Evolutionary conservation across 1,140 invertebrate genomes (phyloP).

Genomic region (Neoseiulus cucumeris): DNA sequence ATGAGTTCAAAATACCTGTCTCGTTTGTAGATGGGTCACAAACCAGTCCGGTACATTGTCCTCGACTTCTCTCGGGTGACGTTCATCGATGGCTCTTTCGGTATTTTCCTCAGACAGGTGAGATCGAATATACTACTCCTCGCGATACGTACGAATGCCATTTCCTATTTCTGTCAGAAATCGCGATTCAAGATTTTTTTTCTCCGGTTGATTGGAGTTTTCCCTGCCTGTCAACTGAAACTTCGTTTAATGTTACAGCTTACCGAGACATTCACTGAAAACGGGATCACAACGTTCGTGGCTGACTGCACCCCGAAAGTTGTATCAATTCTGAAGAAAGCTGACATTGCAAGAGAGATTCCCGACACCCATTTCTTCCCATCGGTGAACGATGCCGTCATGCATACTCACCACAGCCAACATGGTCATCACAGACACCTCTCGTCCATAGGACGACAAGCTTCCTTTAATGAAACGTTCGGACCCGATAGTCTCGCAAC

Average conservation of each 20-base stretch:
- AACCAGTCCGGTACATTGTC: not conserved
- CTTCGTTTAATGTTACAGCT: not conserved
- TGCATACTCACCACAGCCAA: not conserved
- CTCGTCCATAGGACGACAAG: not conserved
- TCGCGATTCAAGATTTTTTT: not conserved
- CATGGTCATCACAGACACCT: not conserved
- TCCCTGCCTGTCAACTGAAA: not conserved
- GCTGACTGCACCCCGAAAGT: not conserved
- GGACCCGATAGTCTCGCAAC: not conserved
- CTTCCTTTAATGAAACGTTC: not conserved
- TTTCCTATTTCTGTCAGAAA: too few species aligned
- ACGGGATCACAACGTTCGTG: not conserved
- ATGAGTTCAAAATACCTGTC: too few species aligned
- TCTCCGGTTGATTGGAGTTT: not conserved
- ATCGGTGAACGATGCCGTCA: not conserved
- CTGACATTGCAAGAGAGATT: not conserved
- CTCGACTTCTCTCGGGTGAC: conserved; percentile 8
- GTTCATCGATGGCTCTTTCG: not conserved
- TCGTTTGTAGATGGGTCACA: conserved; percentile 1
- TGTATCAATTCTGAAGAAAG: not conserved
- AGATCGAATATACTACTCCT: not conserved
- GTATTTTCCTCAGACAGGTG: not conserved
- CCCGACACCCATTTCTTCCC: not conserved
- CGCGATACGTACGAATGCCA: not conserved
- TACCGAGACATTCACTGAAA: not conserved